Conservation (phyloP, 2,113 vertebrate genomes). For the Phyllopteryx taeniolatus region DNA sequence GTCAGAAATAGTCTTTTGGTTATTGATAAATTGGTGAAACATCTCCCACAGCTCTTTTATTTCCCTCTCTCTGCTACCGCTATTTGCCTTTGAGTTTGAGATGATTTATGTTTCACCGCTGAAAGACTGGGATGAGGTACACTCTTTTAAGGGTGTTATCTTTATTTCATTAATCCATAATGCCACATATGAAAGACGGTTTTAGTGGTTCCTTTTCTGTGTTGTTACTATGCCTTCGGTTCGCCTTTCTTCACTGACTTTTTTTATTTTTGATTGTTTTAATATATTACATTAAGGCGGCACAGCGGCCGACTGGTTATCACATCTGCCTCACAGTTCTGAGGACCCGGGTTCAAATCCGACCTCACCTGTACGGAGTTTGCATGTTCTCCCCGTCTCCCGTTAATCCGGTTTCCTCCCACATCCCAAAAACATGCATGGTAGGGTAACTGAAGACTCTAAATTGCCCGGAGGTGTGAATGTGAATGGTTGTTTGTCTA, state of each 20-base stretch:
- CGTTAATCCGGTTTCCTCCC: too few species aligned
- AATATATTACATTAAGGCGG: neutral
- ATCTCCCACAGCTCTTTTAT: constrained; percentile 31
- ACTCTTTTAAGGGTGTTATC: neutral
- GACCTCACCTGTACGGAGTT: too few species aligned
- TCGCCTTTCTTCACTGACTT: neutral
- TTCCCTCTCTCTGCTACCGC: constrained; percentile 11
- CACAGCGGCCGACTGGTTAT: too few species aligned
- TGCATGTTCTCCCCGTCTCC: too few species aligned
- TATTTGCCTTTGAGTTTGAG: constrained; percentile 14
- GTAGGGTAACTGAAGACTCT: too few species aligned
- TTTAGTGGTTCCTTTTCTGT: constrained; percentile 15
- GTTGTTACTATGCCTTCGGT: constrained; percentile 13
- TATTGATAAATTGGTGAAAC: constrained; percentile 52
- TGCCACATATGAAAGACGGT: neutral
- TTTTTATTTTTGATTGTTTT: neutral
- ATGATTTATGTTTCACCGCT: constrained; percentile 21
- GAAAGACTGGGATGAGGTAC: neutral
- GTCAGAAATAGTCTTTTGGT: constrained; percentile 38
- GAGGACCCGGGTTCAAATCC: too few species aligned
- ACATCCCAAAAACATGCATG: too few species aligned
- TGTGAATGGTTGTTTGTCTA: too few species aligned
- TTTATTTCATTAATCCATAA: constrained; percentile 17
- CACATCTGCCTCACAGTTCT: too few species aligned
- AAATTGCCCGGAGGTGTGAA: too few species aligned